These are phyloP conservation scores for Pollenia labialis DNA, from an alignment of 2,888 invertebrate genomes.

Conservation along the genomic window DNA sequence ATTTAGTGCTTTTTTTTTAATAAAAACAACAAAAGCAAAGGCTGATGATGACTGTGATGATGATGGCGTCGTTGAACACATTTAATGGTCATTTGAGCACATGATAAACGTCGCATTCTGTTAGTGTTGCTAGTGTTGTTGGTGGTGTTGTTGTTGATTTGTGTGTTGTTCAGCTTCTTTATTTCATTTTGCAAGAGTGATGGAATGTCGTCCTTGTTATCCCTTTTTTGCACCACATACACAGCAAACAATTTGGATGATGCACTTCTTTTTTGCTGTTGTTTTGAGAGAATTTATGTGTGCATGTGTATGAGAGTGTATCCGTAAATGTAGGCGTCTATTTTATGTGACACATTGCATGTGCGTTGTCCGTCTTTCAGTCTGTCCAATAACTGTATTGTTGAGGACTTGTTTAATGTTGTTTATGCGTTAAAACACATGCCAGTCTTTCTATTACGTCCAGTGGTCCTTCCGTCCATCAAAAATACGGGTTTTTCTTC, in stretches of 20 bases:
- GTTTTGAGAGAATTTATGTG: conserved; percentile 46
- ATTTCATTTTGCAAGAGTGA: conserved; percentile 63
- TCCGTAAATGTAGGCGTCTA: conserved; percentile 55
- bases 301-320: conserved; percentile 25
- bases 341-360: conserved; percentile 54
- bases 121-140: conserved; percentile 76
- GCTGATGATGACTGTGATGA: conserved; percentile 72
- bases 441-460: conserved; percentile 47
- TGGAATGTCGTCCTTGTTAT: conserved; percentile 73
- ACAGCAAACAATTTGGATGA: conserved; percentile 45
- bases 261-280: conserved; percentile 67
- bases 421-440: conserved; percentile 80
- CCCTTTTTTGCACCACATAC: conserved; percentile 30
- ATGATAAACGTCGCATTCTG: conserved; percentile 83
- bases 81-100: conserved; percentile 84
- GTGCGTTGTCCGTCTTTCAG: conserved; percentile 37
- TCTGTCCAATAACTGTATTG: conserved; percentile 46
- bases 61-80: conserved; percentile 80
- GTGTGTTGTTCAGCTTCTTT: conserved; percentile 55
- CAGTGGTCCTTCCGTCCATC: conserved; percentile 60
- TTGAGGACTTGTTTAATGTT: conserved; percentile 75
- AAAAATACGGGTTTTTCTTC: conserved; percentile 43
- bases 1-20: conserved; percentile 62
- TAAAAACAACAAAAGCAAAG: conserved; percentile 26
- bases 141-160: conserved; percentile 68